Percentiles rank a stretch among this genome's conserved stretches.
Conservation (phyloP, 2,113 vertebrate genomes). For the Sylvilagus bachmani region DNA sequence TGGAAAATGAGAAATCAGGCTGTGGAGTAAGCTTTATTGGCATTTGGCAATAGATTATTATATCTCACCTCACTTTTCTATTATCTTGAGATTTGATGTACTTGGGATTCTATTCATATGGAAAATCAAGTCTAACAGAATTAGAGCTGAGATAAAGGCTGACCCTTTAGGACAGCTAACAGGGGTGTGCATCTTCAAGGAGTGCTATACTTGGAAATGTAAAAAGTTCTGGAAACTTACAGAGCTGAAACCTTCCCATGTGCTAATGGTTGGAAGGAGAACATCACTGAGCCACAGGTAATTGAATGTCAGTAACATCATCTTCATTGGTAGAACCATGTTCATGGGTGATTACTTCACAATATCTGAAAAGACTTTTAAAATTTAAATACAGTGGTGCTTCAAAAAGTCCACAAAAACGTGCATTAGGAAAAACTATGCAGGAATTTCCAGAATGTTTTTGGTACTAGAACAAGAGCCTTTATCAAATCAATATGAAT, state of each 20-base stretch:
- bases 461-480: too few relatives aligned
- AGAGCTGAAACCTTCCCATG: neutral
- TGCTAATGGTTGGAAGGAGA: neutral
- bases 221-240: neutral
- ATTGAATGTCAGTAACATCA: neutral
- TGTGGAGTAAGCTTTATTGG: neutral
- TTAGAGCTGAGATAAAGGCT: neutral
- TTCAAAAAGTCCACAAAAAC: too few relatives aligned
- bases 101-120: neutral
- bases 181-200: neutral
- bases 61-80: neutral
- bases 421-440: too few relatives aligned
- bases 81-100: slow-evolving; percentile 24
- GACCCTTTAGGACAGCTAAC: neutral
- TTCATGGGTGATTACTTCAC: too few relatives aligned
- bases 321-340: neutral
- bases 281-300: neutral
- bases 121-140: neutral
- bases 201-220: neutral
- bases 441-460: too few relatives aligned
- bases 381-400: neutral
- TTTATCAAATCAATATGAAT: too few relatives aligned
- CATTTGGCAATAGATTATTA: slow-evolving; percentile 18
- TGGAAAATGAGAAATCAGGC: neutral
- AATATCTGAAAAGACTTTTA: neutral